Evolutionary conservation across 2,888 invertebrate species (phyloP).

Genomic region (Scelioninae gen. 2): DNA sequence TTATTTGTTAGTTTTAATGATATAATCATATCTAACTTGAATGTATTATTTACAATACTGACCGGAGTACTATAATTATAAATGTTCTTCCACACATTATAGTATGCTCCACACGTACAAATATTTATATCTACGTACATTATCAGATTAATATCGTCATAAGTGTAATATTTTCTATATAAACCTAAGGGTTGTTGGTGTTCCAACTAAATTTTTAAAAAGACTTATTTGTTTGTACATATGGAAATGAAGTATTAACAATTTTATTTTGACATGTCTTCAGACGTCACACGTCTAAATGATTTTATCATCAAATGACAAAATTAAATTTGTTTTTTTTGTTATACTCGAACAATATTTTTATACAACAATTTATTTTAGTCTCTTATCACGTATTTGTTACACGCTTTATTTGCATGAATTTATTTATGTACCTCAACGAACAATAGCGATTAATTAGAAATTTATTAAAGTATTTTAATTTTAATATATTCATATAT

Average conservation of each 20-base stretch:
- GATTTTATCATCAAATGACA: slow-evolving; percentile 17
- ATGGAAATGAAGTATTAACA: slow-evolving; percentile 17
- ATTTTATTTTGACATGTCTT: slow-evolving; percentile 24
- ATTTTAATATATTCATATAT: slow-evolving; percentile 11
- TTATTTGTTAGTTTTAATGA: slow-evolving; percentile 44
- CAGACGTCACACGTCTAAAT: slow-evolving; percentile 34
- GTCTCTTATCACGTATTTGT: background rate
- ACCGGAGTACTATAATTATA: slow-evolving; percentile 51
- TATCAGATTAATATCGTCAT: slow-evolving; percentile 47
- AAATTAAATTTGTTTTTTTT: slow-evolving; percentile 11
- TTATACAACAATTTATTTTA: slow-evolving; percentile 17
- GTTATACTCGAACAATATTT: slow-evolving; percentile 10
- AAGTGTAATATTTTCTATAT: slow-evolving; percentile 52
- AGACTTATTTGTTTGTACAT: slow-evolving; percentile 51
- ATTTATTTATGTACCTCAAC: slow-evolving; percentile 2
- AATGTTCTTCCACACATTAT: slow-evolving; percentile 50
- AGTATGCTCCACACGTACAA: slow-evolving; percentile 52
- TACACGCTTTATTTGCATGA: background rate
- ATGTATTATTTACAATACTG: slow-evolving; percentile 42
- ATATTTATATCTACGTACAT: slow-evolving; percentile 48
- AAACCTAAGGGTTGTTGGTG: slow-evolving; percentile 37
- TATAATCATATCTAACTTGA: slow-evolving; percentile 47
- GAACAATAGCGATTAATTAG: slow-evolving; percentile 15
- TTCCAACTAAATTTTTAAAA: slow-evolving; percentile 34
- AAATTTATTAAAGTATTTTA: slow-evolving; percentile 7